Percentiles rank a stretch among this genome's conserved stretches.
Evolutionary conservation across 1,140 invertebrate genomes (phyloP).

Genomic region (Aphaenogaster ashmeadi): DNA sequence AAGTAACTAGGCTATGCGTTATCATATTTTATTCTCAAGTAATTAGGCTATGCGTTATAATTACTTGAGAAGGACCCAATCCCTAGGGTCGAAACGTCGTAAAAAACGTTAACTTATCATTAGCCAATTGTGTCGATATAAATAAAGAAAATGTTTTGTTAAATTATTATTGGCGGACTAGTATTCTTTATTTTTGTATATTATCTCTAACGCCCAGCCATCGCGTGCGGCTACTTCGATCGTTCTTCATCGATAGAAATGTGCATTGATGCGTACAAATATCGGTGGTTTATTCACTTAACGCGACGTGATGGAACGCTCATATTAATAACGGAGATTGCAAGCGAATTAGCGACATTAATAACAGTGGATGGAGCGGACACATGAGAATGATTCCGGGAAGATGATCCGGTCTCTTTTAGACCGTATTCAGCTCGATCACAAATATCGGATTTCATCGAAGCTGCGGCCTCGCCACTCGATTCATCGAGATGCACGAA

Average conservation of each 20-base stretch:
- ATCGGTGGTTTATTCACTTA: constrained; percentile 12
- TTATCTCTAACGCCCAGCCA: constrained; percentile 4
- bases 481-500: constrained; percentile 27
- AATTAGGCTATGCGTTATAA: no score
- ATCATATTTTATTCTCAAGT: no score
- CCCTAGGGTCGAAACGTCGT: no score
- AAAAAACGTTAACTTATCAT: no score
- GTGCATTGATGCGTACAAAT: neutral
- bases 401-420: constrained; percentile 3
- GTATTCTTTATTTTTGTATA: no score
- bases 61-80: no score
- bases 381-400: constrained; percentile 27
- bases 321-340: constrained; percentile 54
- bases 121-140: no score
- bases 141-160: no score
- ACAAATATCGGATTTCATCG: neutral
- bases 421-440: neutral
- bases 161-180: no score
- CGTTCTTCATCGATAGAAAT: neutral
- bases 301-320: neutral
- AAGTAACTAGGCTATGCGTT: no score
- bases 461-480: neutral
- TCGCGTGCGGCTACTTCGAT: neutral
- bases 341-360: neutral
- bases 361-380: neutral